Conservation (phyloP, 1,140 invertebrate species). For the Nasonia longicornis region DNA sequence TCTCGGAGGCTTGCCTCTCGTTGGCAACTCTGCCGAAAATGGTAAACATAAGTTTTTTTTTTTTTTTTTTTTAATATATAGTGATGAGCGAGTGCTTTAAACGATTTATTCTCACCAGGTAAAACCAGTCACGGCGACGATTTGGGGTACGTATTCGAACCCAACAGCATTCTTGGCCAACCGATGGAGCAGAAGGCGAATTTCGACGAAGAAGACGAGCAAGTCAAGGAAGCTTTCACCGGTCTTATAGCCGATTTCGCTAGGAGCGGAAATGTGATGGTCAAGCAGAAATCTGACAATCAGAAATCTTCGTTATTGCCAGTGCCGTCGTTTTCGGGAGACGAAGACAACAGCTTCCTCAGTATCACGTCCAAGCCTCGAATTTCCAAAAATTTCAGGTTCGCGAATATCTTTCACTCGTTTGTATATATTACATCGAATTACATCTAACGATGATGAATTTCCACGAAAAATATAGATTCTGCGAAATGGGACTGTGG, state of each 20-base stretch:
- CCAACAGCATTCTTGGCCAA: constrained; percentile 72
- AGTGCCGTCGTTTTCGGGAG: constrained; percentile 65
- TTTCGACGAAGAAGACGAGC: constrained; percentile 69
- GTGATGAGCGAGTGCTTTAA: too few relatives aligned
- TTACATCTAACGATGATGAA: neutral
- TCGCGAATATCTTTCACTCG: neutral
- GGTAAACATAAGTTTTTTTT: constrained; percentile 32
- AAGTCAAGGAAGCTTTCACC: constrained; percentile 74
- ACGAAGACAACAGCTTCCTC: constrained; percentile 70
- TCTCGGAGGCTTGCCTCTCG: constrained; percentile 73
- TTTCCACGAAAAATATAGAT: constrained; percentile 45
- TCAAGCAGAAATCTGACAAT: constrained; percentile 36
- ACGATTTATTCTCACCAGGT: constrained; percentile 51
- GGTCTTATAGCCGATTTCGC: constrained; percentile 77
- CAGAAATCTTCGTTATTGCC: constrained; percentile 37
- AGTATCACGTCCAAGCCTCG: constrained; percentile 68
- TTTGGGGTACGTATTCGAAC: constrained; percentile 77
- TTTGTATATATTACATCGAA: neutral
- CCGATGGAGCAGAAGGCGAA: constrained; percentile 62
- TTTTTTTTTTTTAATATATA: neutral
- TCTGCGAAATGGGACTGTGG: constrained; percentile 75
- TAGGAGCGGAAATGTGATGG: constrained; percentile 61
- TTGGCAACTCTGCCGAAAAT: constrained; percentile 48
- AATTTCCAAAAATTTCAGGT: constrained; percentile 70
- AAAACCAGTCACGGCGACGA: constrained; percentile 76